Evolutionary conservation across 2,797 vertebrate species (phyloP), one percentile per base, ranked within the genome.

Genomic region (Microctenopoma steveboyesi): DNA sequence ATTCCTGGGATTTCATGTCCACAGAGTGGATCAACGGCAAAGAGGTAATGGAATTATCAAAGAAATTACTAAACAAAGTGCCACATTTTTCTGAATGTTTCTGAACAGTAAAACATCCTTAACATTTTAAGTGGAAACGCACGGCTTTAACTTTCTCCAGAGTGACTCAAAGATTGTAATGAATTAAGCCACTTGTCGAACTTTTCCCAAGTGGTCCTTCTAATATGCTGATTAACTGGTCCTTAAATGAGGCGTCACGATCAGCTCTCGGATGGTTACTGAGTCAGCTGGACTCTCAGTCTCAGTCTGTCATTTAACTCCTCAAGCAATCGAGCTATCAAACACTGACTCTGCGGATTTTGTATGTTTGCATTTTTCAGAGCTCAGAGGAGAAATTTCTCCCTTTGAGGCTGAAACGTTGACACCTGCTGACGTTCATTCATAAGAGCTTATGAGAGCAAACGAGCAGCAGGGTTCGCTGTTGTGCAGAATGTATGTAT

Each of bases 201-300:
- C 48, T 65, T 65, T 69, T 79, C 64, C 73, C 60, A 43, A 30
- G 67, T 76, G 46, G 48, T 78, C 74, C 86, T 52, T 56, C 84
- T 78, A 82, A 79, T 78, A 78, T 69, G 76, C 74, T 72, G 78
- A 88, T 89, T 76, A 88, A 89, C 74, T 78, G 70, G 72, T 72
- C 65, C 66, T 81, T 73, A 70, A 86, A 75, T 62, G 55, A 64
- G 43, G 49, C 30, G 56, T 48, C n/a, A 12, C 16, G 63, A 67
- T 50, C 47, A 27, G 33, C 58, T 56, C 10, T 35, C 58, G 50
- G 54, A 74, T 54, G 39, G 40, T 8, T 42, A 30, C 45, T 48
- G 16, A 33, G 35, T 25, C 9, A 3, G 28, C 7, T 35, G 15
- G 47, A 16, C 7, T 13, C 15, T n/a, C 8, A 47, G 10, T 54